Evolutionary conservation across 2,113 vertebrate species (phyloP), one percentile per base, ranked within the genome.

Genomic region (Tachycineta bicolor): DNA sequence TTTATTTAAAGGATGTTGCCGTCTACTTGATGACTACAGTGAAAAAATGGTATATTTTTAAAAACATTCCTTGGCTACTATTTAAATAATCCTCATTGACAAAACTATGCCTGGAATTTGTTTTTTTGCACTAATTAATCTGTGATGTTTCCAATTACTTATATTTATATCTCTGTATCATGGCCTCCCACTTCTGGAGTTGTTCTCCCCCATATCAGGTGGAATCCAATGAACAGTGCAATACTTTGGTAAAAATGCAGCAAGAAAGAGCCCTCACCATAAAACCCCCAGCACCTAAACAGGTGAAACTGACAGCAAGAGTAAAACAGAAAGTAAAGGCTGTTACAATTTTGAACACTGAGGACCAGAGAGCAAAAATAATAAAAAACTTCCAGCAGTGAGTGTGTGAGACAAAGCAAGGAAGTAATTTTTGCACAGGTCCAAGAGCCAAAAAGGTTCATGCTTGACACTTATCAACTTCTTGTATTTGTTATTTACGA

Each of bases 1-100:
- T 97, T 99, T 99, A 98, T 99, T 99, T 77, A 99, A 98, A 95
- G 99, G 99, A 94, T 99, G 99, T 92, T 99, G 99, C 84, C 99
- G 98, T 97, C 99, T 99, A 96, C 97, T 99, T 96, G 99, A 99
- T 93, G 99, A 98, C 99, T 99, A 96, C 12, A 93, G 78, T 88
- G 90, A 89, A 95, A 96, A 94, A 83, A 94, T 28, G 64, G 75
- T 82, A 91, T 12, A 74, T 93, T 96, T 96, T 96, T 55, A 95
- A 90, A 91, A 73, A 60, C 58, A 91, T 46, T 78, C 60, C 52
- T 90, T 55, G 31, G 33, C 52, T 88, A 63, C 33, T 31, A 70
- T 56, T 92, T 75, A 75, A 90, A 53, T 77, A 86, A 86, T 67
- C 23, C 29, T 82, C 9, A 82, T 14, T 3, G 14, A 75, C 31